Evolutionary conservation across 2,113 vertebrate species (phyloP), one percentile per base, ranked within the genome.

Genomic region (Nothocercus nigrocapillus): DNA sequence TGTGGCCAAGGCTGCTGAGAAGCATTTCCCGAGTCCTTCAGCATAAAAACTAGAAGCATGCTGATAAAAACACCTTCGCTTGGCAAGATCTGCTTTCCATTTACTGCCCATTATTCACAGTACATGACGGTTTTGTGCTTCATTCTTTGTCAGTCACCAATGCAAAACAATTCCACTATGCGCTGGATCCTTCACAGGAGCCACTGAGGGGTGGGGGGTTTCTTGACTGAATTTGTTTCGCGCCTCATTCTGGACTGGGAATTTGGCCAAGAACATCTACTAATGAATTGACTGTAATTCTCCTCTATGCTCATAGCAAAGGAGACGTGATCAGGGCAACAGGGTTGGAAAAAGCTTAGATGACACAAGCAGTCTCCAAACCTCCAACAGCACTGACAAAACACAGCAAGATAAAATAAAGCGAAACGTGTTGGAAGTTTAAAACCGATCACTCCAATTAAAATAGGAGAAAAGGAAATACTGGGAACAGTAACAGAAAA

Each of bases 251-350:
- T 74, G 81, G 54, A 78, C 21, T 9, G 34, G 44, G 82, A 62
- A 88, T 76, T 91, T 93, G 85, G 77, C 75, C 80, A 94, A 90
- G 85, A 91, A 92, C 87, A 88, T 70, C 62, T 49, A 61, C 44
- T 70, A 68, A 59, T 68, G 94, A 91, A 95, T 95, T 51, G 94
- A 74, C 10, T 91, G 87, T 59, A 88, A 94, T 93, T 95, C 85
- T 93, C 85, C 79, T 88, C n/a, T 34, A 67, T 94, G 93, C 89
- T 82, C 5, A 2, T 10, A 88, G 84, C 22, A 4, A 74, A 45
- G 54, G 42, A 95, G 30, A 68, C 59, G 86, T 5, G n/a, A 95
- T 74, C 68, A 73, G 84, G 80, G 51, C 82, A 90, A 38, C 2
- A 59, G 79, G 45, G 85, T 66, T 84, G 53, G 40, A 92, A 95